A percentile compares a stretch with the other conserved stretches of the same genome.
phyloP scores from a whole-genome alignment of 2,888 invertebrate genomes.

The Spisula subtruncata region DNA sequence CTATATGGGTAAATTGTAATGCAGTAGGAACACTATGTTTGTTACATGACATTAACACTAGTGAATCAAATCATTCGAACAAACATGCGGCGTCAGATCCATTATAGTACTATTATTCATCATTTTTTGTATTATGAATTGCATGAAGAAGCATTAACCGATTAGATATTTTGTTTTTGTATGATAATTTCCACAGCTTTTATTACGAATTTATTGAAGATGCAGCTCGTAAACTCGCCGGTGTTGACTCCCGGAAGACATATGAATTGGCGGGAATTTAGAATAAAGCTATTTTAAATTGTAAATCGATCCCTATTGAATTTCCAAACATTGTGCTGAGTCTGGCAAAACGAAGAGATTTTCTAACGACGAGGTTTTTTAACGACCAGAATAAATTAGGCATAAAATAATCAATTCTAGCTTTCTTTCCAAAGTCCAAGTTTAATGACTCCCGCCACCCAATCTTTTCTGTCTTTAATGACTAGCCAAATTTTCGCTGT shows the following conservation, averaged over 20 bases:
- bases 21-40: too few relatives aligned
- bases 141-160: too few relatives aligned
- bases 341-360: conserved; percentile 2
- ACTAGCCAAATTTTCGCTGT: too few relatives aligned
- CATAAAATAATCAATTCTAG: conserved; percentile 8
- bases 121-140: too few relatives aligned
- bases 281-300: conserved; percentile 20
- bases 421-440: neutral
- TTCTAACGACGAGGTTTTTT: conserved; percentile 2
- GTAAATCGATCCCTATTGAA: conserved; percentile 11
- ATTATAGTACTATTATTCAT: too few relatives aligned
- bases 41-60: too few relatives aligned
- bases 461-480: neutral
- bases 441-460: neutral
- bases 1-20: too few relatives aligned
- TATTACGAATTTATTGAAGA: neutral
- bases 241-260: neutral
- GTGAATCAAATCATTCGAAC: too few relatives aligned
- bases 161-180: neutral
- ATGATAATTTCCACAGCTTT: neutral
- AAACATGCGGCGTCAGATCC: too few relatives aligned
- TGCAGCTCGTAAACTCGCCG: neutral
- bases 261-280: neutral
- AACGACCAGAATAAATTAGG: neutral
- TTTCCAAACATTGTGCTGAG: conserved; percentile 8